Percentiles rank a stretch among this genome's conserved stretches.
Evolutionary conservation across 2,797 vertebrate genomes (phyloP).

Genomic region (Hybognathus amarus): DNA sequence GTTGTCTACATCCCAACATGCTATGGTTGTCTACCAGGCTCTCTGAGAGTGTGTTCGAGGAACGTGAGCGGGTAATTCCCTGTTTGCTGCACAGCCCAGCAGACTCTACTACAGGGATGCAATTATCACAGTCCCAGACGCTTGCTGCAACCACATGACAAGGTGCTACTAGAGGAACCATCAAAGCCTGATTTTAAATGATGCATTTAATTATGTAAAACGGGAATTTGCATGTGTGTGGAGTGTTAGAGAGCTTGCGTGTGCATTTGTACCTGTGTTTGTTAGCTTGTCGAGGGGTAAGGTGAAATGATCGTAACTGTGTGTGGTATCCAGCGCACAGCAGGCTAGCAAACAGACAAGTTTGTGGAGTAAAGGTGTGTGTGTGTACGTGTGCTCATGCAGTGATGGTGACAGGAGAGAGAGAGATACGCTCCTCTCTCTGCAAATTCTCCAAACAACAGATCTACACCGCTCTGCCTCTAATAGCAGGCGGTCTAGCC

Average conservation of each 20-base stretch:
- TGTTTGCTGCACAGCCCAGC: conserved; percentile 65
- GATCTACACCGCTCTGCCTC: conserved; percentile 68
- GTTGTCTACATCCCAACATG: conserved; percentile 39
- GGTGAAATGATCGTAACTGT: conserved; percentile 30
- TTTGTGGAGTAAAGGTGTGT: conserved; percentile 39
- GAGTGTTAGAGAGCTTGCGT: conserved; percentile 27
- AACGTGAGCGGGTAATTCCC: conserved; percentile 66
- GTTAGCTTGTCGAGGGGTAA: conserved; percentile 25
- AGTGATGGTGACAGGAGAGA: conserved; percentile 75
- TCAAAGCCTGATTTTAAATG: conserved; percentile 78
- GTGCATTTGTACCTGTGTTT: conserved; percentile 26
- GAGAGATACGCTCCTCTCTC: conserved; percentile 58
- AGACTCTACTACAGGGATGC: conserved; percentile 71
- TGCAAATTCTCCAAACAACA: conserved; percentile 67
- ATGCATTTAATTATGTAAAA: conserved; percentile 74
- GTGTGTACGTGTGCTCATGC: conserved; percentile 61
- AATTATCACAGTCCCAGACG: conserved; percentile 75
- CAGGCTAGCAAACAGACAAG: conserved; percentile 21
- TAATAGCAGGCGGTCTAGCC: conserved; percentile 63
- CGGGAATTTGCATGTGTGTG: conserved; percentile 53
- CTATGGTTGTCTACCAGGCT: conserved; percentile 37
- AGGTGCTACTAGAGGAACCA: conserved; percentile 74
- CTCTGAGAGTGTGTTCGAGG: conserved; percentile 12
- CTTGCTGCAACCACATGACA: conserved; percentile 69
- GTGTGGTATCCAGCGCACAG: conserved; percentile 34